These are phyloP conservation scores for Maconellicoccus hirsutus DNA, from an alignment of 1,140 invertebrate genomes.

Conservation along the genomic window DNA sequence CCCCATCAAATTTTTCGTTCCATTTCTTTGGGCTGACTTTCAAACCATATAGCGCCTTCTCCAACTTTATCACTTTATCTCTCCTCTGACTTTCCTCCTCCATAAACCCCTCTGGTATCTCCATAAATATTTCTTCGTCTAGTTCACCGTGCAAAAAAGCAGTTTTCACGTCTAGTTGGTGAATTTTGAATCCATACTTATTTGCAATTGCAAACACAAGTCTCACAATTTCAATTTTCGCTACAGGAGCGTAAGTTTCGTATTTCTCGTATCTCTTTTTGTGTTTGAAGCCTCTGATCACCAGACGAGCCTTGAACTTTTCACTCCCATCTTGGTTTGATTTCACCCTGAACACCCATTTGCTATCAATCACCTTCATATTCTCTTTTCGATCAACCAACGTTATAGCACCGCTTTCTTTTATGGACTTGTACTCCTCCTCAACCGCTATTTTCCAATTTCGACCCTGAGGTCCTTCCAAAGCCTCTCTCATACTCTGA, in stretches of 20 bases:
- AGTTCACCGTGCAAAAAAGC: constrained; percentile 34
- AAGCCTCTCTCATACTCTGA: no score
- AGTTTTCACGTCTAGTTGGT: constrained; percentile 36
- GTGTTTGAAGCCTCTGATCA: background rate
- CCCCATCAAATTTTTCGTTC: constrained; percentile 29
- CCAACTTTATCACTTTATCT: constrained; percentile 29
- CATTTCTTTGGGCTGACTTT: constrained; percentile 31
- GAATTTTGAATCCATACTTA: background rate
- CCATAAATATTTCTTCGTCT: constrained; percentile 34
- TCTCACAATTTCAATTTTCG: constrained; percentile 4
- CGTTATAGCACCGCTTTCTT: background rate
- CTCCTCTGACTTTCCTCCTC: constrained; percentile 7
- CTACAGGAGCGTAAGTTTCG: constrained; percentile 24
- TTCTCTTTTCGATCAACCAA: background rate
- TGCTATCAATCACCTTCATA: background rate
- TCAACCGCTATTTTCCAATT: background rate
- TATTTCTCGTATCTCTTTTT: constrained; percentile 8
- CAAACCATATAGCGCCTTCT: constrained; percentile 31
- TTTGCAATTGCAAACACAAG: background rate
- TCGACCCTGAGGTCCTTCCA: no score
- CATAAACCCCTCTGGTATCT: constrained; percentile 29
- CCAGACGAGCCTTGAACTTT: background rate
- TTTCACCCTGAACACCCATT: background rate
- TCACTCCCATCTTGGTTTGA: background rate
- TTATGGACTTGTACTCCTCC: background rate